A percentile compares a stretch with the other conserved stretches of the same genome.
These are phyloP conservation scores for Cybosia mesomella DNA, from an alignment of 2,888 invertebrate species.

Conservation along the genomic window DNA sequence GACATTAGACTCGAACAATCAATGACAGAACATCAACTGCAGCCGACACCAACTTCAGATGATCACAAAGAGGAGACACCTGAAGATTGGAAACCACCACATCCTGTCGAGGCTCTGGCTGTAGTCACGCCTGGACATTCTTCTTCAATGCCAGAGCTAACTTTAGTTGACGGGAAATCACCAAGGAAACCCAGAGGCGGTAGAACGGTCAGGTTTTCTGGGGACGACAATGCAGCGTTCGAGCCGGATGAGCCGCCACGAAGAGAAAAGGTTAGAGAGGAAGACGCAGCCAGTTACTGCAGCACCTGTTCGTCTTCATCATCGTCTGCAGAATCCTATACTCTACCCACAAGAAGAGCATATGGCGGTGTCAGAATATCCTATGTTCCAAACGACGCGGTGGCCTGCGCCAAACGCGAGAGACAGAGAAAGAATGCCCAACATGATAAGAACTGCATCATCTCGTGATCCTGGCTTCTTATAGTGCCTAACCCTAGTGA, in stretches of 20 bases:
- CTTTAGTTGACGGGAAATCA: conserved; percentile 81
- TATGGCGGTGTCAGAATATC: conserved; percentile 96
- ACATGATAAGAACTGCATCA: conserved; percentile 94
- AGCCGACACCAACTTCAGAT: conserved; percentile 81
- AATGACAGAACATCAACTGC: conserved; percentile 89
- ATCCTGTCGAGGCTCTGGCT: conserved; percentile 81
- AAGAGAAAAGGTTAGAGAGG: conserved; percentile 78
- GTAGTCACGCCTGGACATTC: conserved; percentile 85
- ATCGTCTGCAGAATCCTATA: conserved; percentile 95
- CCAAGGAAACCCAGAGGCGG: conserved; percentile 74
- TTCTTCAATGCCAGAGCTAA: conserved; percentile 81
- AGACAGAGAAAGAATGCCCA: conserved; percentile 87
- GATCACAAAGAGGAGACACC: conserved; percentile 69
- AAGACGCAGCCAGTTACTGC: conserved; percentile 92
- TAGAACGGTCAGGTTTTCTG: conserved; percentile 79
- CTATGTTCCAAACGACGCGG: conserved; percentile 96
- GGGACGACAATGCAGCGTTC: conserved; percentile 82
- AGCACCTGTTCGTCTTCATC: conserved; percentile 97
- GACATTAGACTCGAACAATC: conserved; percentile 89
- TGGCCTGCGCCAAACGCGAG: conserved; percentile 92
- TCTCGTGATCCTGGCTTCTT: conserved; percentile 90
- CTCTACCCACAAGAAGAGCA: conserved; percentile 93
- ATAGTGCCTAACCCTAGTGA: conserved; percentile 69
- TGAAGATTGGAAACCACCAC: conserved; percentile 86
- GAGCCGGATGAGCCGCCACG: conserved; percentile 78